Evolutionary conservation across 2,888 invertebrate species (phyloP), one percentile per base, ranked within the genome.

Genomic region (Timandra comae): DNA sequence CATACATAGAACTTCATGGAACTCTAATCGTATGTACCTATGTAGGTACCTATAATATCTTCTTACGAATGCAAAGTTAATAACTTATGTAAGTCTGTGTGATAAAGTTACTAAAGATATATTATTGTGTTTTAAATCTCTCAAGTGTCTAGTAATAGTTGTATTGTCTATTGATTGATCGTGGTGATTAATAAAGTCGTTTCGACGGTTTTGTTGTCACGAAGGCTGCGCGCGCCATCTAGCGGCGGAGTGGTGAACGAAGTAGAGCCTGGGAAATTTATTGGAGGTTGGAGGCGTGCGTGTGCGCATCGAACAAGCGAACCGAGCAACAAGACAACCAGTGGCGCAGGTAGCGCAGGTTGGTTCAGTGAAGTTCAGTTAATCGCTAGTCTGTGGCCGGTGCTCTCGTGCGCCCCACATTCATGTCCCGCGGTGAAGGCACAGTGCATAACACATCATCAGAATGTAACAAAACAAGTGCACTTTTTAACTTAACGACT

Each of bases 381-480:
- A 64, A 63, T 5, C 68, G 58, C 58, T 60, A 60, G 53, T 53
- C 58, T 49, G 73, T 54, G 69, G 55, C 58, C 58, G 77, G 76
- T 63, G 72, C 60, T 56, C 50, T 56, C 57, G 63, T 59, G 72
- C 65, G 63, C 64, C 53, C 42, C 52, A 52, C 50, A 54, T 61
- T 43, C 56, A 69, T 68, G 72, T 61, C 48, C 56, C 49, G 47
- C 66, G 70, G 56, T 65, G 71, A 68, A 69, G 65, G 70, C 70
- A 61, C 63, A 66, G 70, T 63, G 66, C 65, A 57, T 53, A 68
- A 68, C 66, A 72, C 65, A 68, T 66, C 65, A 76, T 55, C 82
- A 84, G 72, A 79, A 84, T 84, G 84, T 84, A 81, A 84, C 72
- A 65, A 66, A 74, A 68, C 55, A 67, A 70, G 70, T 73, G 77